Evolutionary conservation across 2,888 invertebrate species (phyloP), one percentile per base, ranked within the genome.

Genomic region (Diploptera punctata): DNA sequence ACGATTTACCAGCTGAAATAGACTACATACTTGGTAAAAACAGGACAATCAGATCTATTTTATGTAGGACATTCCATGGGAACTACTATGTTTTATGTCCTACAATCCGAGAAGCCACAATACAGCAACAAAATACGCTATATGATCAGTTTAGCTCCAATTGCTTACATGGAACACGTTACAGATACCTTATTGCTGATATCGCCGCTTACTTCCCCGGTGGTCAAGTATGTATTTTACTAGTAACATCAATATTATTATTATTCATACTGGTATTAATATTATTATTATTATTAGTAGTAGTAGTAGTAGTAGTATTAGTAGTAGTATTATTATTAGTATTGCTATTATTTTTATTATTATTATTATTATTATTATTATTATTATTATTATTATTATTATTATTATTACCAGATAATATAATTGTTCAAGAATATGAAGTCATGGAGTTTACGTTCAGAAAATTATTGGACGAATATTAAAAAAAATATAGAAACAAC

Each of bases 11-110:
- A 47, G 47, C 47, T 13, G 47, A n/a, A n/a, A 7, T 47, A 7
- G 47, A 47, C n/a, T n/a, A 47, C n/a, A n/a, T 47, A 7, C n/a
- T 47, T 7, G 47, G n/a, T 10, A n/a, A n/a, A 4, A 3, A 47
- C 47, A 3, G 47, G 47, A 4, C 10, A 47, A 47, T 3, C 7
- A n/a, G 18, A n/a, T 10, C 3, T 47, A 4, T 47, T 13, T n/a
- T 47, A 47, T n/a, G 47, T 47, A n/a, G 47, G 47, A 13, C 47
- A 47, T n/a, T 47, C 47, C 47, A 47, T 47, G 62, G 62, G 62
- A 3, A 61, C 62, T 9, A 61, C 62, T 18, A 38, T 38, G 24
- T 61, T 61, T 16, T 61, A 26, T 29, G 29, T 29, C 1, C n/a
- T 18, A 2, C 2, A 16, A 16, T 24, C 62, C n/a, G 26, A 29